Percentiles rank a stretch among this genome's conserved stretches.
These are phyloP conservation scores for Chlorodrepanis virens DNA, from an alignment of 2,113 vertebrate genomes.

Conservation along the genomic window DNA sequence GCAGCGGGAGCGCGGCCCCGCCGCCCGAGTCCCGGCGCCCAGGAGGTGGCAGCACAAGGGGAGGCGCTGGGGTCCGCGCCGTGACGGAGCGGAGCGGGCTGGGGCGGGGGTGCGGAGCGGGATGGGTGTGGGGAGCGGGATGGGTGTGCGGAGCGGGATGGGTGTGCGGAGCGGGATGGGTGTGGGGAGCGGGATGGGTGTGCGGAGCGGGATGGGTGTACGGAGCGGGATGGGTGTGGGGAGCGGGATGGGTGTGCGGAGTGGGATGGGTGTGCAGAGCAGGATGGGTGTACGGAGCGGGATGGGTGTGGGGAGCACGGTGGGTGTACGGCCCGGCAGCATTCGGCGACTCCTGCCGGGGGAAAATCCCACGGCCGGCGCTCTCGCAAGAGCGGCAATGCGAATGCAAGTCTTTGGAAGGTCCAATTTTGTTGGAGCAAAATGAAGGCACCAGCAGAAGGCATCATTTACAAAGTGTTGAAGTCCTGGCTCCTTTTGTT, in stretches of 20 bases:
- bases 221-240: no score
- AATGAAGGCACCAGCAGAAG: neutral
- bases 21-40: neutral
- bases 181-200: neutral
- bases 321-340: neutral
- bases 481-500: neutral
- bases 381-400: neutral
- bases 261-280: neutral
- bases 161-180: neutral
- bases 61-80: neutral
- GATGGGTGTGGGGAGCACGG: neutral
- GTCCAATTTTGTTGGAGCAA: neutral
- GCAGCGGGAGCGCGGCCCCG: neutral
- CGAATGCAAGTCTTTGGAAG: neutral
- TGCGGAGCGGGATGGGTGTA: no score
- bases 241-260: neutral
- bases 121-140: neutral
- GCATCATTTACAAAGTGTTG: neutral
- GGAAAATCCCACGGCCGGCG: no score
- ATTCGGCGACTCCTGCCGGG: accelerated
- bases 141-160: neutral
- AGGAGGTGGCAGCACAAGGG: conserved; percentile 43
- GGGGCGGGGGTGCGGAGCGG: neutral
- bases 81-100: neutral
- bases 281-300: neutral